These are phyloP conservation scores for Petrolisthes cinctipes DNA, from an alignment of 2,888 invertebrate genomes.

Conservation along the genomic window DNA sequence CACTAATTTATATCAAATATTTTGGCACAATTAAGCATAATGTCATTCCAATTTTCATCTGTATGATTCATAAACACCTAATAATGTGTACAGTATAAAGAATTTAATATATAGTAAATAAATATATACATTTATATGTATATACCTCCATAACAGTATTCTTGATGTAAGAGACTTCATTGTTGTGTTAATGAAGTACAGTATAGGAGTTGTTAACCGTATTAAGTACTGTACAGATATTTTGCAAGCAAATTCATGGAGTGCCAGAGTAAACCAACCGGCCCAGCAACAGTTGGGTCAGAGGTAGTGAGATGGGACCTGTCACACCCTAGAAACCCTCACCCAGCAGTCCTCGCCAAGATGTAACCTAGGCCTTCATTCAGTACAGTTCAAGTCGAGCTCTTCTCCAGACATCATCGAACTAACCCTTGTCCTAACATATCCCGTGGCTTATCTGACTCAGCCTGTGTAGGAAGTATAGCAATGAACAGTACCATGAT, in stretches of 20 bases:
- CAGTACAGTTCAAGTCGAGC: too few relatives aligned
- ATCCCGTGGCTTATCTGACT: too few relatives aligned
- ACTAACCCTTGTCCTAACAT: too few relatives aligned
- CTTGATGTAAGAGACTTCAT: background rate
- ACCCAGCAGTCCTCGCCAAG: too few relatives aligned
- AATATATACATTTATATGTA: background rate
- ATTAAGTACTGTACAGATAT: background rate
- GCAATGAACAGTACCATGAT: too few relatives aligned
- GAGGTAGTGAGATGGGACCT: background rate
- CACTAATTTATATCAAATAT: background rate
- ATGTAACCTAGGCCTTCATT: too few relatives aligned
- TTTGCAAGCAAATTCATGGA: background rate
- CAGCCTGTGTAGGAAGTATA: too few relatives aligned
- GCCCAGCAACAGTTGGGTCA: background rate
- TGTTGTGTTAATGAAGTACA: background rate
- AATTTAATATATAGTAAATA: too few relatives aligned
- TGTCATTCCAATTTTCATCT: background rate
- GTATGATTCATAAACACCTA: background rate
- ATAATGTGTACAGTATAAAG: constrained; percentile 14
- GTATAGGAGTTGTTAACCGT: background rate
- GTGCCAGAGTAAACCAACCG: background rate
- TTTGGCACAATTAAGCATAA: background rate
- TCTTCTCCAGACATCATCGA: too few relatives aligned
- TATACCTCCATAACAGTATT: background rate
- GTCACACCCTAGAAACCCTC: too few relatives aligned